Evolutionary conservation across 2,888 invertebrate genomes (phyloP).

Genomic region (Archips xylosteana): DNA sequence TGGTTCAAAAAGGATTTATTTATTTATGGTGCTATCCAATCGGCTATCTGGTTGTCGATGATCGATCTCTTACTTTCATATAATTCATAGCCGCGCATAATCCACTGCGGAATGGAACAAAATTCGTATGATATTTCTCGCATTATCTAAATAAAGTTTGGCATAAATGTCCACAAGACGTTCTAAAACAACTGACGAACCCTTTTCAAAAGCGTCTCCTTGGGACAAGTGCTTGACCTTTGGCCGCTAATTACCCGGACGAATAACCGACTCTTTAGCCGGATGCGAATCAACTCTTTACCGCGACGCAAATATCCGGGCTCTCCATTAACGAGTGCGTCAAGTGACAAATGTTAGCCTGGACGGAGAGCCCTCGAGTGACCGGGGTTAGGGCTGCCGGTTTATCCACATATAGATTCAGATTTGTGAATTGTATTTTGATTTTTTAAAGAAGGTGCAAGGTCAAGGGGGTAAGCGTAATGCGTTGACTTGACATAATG

Average conservation of each 20-base stretch:
- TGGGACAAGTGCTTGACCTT: constrained; percentile 58
- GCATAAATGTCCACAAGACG: constrained; percentile 2
- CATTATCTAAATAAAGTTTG: too few species aligned
- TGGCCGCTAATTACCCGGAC: constrained; percentile 66
- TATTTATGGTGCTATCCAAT: too few species aligned
- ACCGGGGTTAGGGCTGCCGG: constrained; percentile 53
- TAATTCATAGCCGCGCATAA: too few species aligned
- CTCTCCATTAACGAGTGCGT: constrained; percentile 61
- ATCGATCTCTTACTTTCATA: too few species aligned
- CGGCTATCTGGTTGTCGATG: too few species aligned
- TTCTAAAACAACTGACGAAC: constrained; percentile 26
- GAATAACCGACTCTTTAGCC: constrained; percentile 50
- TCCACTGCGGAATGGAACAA: too few species aligned
- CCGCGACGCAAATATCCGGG: constrained; percentile 56
- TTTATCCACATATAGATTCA: not conserved
- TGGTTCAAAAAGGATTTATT: too few species aligned
- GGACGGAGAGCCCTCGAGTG: constrained; percentile 60
- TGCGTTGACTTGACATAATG: too few species aligned
- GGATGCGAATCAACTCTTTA: constrained; percentile 53
- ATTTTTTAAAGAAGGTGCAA: not conserved
- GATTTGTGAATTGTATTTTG: not conserved
- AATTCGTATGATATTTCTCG: too few species aligned
- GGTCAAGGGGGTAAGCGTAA: not conserved
- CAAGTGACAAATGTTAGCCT: constrained; percentile 73
- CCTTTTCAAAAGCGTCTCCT: constrained; percentile 28